Evolutionary conservation across 2,888 invertebrate species (phyloP), one percentile per base, ranked within the genome.

Genomic region (Caenorhabditis uteleia): DNA sequence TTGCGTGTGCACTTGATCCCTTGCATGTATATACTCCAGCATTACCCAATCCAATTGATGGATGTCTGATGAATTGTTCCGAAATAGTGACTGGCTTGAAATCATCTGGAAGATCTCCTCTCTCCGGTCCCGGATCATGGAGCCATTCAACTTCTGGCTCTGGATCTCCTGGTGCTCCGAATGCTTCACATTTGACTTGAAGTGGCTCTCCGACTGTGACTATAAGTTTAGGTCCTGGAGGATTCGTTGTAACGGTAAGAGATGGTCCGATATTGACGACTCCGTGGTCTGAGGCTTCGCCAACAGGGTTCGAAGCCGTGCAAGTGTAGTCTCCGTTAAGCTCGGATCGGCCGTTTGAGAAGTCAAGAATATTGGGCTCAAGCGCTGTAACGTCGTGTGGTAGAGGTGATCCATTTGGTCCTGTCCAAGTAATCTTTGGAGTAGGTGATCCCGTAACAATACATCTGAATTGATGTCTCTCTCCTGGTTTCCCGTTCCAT

Each of bases 1-100:
- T 75, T n/a, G 79, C 79, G 48, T 77, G 75, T 7, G 75, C 61
- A 67, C 84, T 85, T 45, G 79, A 77, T 36, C 84, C 85, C 21
- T 83, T 82, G 75, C 86, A 86, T 8, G 83, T 80, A 76, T 86
- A 86, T 20, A 74, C 67, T 34, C 83, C 83, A 46, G 78, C 77
- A 85, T 49, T 82, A 48, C 75, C 70, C 18, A 82, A 68, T 26
- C 79, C 78, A 38, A 82, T 75, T 23, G 71, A 64, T 16, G 81
- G 80, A 53, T 83, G 82, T 39, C 74, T 66, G 62, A 82, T 77
- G 70, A 77, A 78, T 45, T 79, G 79, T 42, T 80, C 82, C 26
- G 79, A 77, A 67, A 82, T 83, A 38, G 79, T 79, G 20, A 82
- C 75, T n/a, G 82, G 81, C 50, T 75, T 73, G 71, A 68, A 83